These are phyloP conservation scores for Trissonchulus latispiculum DNA, from an alignment of 2,888 invertebrate genomes.

Conservation along the genomic window DNA sequence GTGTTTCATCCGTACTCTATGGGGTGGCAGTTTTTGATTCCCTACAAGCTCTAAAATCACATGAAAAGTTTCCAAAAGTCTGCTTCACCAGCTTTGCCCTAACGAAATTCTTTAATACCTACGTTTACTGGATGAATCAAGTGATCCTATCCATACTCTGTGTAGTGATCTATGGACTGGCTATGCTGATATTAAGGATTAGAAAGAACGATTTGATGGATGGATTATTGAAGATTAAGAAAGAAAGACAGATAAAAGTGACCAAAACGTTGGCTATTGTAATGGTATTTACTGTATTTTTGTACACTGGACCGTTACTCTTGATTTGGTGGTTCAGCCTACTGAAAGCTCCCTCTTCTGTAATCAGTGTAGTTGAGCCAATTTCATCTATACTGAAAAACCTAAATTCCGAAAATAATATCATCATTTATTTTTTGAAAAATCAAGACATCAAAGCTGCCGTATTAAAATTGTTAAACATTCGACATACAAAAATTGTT, in stretches of 20 bases:
- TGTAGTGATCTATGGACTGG: neutral
- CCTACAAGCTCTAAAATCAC: neutral
- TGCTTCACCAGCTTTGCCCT: neutral
- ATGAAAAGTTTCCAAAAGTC: neutral
- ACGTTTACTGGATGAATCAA: neutral
- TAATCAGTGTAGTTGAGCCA: neutral
- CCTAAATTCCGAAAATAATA: neutral
- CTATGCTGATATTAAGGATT: neutral
- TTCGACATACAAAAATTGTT: no score
- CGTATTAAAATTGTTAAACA: neutral
- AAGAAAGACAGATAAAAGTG: neutral
- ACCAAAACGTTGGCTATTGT: neutral
- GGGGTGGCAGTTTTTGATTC: neutral
- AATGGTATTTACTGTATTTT: neutral
- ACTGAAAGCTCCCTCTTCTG: neutral
- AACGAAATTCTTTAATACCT: neutral
- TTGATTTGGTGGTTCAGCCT: neutral
- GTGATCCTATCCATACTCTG: neutral
- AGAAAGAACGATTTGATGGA: neutral
- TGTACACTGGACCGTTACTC: neutral
- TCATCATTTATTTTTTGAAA: neutral
- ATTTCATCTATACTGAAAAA: neutral
- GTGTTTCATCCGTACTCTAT: neutral
- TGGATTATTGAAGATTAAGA: neutral
- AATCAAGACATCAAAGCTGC: neutral